Conservation (phyloP, 1,140 invertebrate species). For the Stratiolaelaps scimitus region DNA sequence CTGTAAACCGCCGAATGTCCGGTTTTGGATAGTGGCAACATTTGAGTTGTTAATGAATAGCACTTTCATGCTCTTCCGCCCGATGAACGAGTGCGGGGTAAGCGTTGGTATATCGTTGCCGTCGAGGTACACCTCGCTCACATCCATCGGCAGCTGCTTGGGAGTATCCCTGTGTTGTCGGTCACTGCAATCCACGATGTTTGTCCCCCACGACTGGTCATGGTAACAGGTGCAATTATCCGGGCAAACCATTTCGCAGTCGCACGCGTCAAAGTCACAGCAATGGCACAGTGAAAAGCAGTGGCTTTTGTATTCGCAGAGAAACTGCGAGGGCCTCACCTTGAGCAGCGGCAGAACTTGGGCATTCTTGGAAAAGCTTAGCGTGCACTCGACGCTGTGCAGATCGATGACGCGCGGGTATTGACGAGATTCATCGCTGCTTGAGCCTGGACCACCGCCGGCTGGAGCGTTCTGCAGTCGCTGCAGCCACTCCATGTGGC, state of each 20-base stretch:
- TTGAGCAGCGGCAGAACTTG: constrained; percentile 58
- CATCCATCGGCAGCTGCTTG: constrained; percentile 78
- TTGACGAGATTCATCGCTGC: constrained; percentile 57
- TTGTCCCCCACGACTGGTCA: constrained; percentile 80
- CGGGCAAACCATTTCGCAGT: constrained; percentile 88
- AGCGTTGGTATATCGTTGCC: constrained; percentile 74
- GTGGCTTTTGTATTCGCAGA: constrained; percentile 79
- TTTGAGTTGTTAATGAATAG: constrained; percentile 75
- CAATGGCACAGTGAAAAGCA: constrained; percentile 84
- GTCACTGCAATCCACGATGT: constrained; percentile 72
- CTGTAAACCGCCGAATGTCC: constrained; percentile 72
- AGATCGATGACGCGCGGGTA: constrained; percentile 79
- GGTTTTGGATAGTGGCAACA: constrained; percentile 67
- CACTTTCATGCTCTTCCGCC: constrained; percentile 69
- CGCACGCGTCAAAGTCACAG: constrained; percentile 86
- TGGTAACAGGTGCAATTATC: constrained; percentile 85
- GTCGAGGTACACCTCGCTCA: constrained; percentile 79
- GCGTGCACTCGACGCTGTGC: constrained; percentile 74
- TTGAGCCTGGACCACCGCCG: not conserved
- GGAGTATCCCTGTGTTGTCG: constrained; percentile 63
- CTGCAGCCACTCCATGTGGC: constrained; percentile 76
- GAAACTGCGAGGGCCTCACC: constrained; percentile 69
- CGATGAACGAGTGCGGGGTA: constrained; percentile 76
- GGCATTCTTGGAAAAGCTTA: constrained; percentile 58
- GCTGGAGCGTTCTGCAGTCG: constrained; percentile 52